phyloP scores from a whole-genome alignment of 2,888 invertebrate species.

The Habroteleia sp. region DNA sequence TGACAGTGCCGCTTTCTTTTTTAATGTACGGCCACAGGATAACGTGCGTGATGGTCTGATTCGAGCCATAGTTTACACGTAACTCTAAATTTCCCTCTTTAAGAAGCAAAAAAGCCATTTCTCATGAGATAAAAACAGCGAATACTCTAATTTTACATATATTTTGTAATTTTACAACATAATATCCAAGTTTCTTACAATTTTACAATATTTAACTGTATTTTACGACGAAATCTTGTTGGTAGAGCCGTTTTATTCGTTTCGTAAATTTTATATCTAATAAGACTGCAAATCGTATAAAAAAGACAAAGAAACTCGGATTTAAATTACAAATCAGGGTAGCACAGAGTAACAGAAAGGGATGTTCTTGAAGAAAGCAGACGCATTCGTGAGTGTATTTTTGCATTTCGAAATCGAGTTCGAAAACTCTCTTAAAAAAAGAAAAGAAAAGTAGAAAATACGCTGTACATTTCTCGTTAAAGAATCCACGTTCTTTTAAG shows the following conservation, averaged over 20 bases:
- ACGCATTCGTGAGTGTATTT: not conserved
- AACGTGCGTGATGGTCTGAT: slow-evolving; percentile 89
- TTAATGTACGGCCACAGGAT: slow-evolving; percentile 85
- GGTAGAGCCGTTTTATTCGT: not conserved
- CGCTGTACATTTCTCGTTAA: not conserved
- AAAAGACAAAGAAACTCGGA: slow-evolving; percentile 2
- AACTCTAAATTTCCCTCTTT: not conserved
- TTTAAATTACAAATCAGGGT: slow-evolving; percentile 5
- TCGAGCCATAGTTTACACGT: slow-evolving; percentile 87
- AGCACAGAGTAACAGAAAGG: slow-evolving; percentile 9
- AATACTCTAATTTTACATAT: slow-evolving; percentile 15
- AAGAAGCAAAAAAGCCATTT: slow-evolving; percentile 1
- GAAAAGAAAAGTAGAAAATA: too few relatives aligned
- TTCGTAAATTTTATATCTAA: not conserved
- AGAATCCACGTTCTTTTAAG: too few relatives aligned
- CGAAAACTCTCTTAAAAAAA: too few relatives aligned
- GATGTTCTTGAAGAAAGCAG: slow-evolving; percentile 6
- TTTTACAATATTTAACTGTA: not conserved
- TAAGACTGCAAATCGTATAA: not conserved
- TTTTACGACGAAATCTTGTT: not conserved
- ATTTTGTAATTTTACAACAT: slow-evolving; percentile 13
- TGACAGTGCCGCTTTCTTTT: slow-evolving; percentile 88
- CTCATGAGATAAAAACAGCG: not conserved
- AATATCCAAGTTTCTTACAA: not conserved
- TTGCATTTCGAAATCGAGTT: not conserved